Base-by-base conservation (phyloP, 2,113 vertebrate species). In the Actenoides lindsayi region DNA sequence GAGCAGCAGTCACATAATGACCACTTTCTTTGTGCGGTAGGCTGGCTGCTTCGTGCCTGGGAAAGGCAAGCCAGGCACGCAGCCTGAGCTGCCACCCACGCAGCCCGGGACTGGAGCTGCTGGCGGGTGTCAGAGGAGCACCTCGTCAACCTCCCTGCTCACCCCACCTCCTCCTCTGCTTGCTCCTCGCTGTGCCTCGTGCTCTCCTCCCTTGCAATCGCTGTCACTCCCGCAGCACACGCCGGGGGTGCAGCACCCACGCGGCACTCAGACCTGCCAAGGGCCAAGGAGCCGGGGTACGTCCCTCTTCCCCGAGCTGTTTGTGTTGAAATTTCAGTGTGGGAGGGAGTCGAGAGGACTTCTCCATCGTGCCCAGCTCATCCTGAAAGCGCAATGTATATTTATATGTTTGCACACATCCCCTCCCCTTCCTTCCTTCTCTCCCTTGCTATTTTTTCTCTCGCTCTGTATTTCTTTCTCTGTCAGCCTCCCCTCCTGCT, bases 31-130 rank as follows among this genome's bases (percentile, higher is more conserved):
- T 83, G 80, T 44, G 95, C 59, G 5, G 76, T 19, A 73, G 94
- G 96, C 93, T 94, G 95, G 16, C 94, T 78, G 96, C 94, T 94
- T 95, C 97, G 88, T 95, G 97, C 96, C 97, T 97, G 97, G 97
- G 97, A 97, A 96, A 96, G 87, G 95, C 94, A 92, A 96, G 83
- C 77, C 95, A 91, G 96, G 97, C 97, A 96, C 96, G 89, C 96
- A 96, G 96, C 92, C 95, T 2, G 95, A 15, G 33, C 94, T 74
- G 95, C 97, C 97, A 96, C 97, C 97, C 97, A 97, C 97, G 89
- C 97, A 93, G 94, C 93, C 91, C 21, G n/a, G 83, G 48, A 37
- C 90, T 54, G 91, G 96, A 95, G 95, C 97, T 89, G 96, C 97
- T 88, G 97, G 79, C 96, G 94, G 96, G 97, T 97, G 97, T 97